Conservation (phyloP, 2,113 vertebrate species). For the Nesogale talazaci region DNA sequence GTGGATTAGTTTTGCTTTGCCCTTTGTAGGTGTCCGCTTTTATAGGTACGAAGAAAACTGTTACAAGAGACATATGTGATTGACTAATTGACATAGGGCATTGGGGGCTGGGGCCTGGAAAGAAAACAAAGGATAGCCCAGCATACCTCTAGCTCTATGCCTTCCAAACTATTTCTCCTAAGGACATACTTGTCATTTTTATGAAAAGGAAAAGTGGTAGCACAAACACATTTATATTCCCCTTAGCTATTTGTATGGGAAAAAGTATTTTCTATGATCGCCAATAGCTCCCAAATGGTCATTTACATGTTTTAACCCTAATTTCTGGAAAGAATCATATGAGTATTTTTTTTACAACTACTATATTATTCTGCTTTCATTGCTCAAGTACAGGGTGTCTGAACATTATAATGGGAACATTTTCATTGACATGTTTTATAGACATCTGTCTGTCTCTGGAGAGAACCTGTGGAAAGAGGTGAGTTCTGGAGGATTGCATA, state of each 20-base stretch:
- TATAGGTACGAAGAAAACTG: not conserved
- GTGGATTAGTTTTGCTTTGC: too few relatives aligned
- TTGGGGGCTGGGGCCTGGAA: too few relatives aligned
- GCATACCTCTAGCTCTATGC: not conserved
- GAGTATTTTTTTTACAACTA: not conserved
- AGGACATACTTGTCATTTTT: not conserved
- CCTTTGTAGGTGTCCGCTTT: not conserved
- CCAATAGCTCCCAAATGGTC: not conserved
- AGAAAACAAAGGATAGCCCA: too few relatives aligned
- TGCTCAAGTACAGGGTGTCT: not conserved
- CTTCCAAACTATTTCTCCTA: not conserved
- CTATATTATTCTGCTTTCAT: not conserved
- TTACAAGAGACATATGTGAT: not conserved
- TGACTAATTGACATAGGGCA: not conserved
- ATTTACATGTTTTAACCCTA: not conserved
- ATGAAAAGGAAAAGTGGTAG: not conserved
- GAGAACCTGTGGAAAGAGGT: not conserved
- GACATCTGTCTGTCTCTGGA: not conserved
- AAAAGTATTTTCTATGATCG: not conserved
- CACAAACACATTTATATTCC: not conserved
- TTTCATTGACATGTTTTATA: not conserved
- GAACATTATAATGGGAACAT: not conserved
- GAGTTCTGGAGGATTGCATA: not conserved
- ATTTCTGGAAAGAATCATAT: not conserved
- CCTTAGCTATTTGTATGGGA: not conserved